Base-by-base conservation (phyloP, 2,888 invertebrate species). In the Aphidius colemani region DNA sequence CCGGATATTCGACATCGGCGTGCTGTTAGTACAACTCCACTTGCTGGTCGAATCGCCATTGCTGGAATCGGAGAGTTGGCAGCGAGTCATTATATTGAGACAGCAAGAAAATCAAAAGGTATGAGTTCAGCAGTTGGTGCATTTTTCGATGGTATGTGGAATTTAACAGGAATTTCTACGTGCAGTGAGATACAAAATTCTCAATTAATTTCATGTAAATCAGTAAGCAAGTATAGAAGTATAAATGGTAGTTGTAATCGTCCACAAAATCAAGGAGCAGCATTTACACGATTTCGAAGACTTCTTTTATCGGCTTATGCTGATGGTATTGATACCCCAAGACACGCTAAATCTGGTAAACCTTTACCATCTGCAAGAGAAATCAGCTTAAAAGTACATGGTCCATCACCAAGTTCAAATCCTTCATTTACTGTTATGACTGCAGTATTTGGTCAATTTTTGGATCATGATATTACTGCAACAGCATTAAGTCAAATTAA, bases 361-460 rank as follows among this genome's bases (percentile, higher is more conserved):
- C 71, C 78, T 0, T 80, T 94, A 43, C 94, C 94, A 0, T 89
- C 91, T 13, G 92, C 94, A 0, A 86, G 93, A 11, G 87, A 89
- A 72, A 88, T 94, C 7, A 93, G 93, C 70, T 80, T 89, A 13
- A 67, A 69, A 53, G 89, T 94, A 0, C 93, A 93, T 79, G 85
- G 91, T 0, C 89, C 92, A 0, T 87, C 88, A 68, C 90, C 91
- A 75, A 87, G 87, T 46, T 88, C 88, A 56, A 93, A 94, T 80
- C 88, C 89, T 0, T 84, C 88, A 69, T 92, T 94, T 78, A 90
- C 93, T 0, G 91, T 93, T 0, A 91, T 95, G 90, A 79, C 94
- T 66, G 94, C 94, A 0, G 91, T 94, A 6, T 95, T 93, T 87
- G 95, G 94, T 0, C 94, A 95, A 83, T 94, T 95, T 81, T 76